Percentiles rank a stretch among this genome's conserved stretches.
phyloP scores from a whole-genome alignment of 2,888 invertebrate genomes.

The Chrysolina haemoptera region DNA sequence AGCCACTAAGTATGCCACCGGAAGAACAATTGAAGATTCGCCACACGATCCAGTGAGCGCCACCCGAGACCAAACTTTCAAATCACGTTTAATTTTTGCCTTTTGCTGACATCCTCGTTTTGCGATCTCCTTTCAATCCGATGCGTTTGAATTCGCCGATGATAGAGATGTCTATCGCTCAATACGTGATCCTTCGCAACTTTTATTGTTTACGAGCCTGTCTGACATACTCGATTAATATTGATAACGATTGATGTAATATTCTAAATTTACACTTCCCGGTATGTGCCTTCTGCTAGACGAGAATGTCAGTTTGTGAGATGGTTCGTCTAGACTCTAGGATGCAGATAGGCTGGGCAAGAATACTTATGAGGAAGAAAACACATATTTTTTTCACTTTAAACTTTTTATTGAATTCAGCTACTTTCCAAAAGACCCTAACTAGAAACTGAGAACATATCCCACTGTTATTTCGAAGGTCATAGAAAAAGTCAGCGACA shows the following conservation, averaged over 20 bases:
- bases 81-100: slow-evolving; percentile 54
- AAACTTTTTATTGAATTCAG: too few relatives aligned
- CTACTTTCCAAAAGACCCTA: too few relatives aligned
- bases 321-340: neutral
- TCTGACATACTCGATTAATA: slow-evolving; percentile 49
- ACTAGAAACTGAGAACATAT: too few relatives aligned
- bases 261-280: slow-evolving; percentile 50
- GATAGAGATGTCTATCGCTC: slow-evolving; percentile 32
- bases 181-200: slow-evolving; percentile 44
- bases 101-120: slow-evolving; percentile 55
- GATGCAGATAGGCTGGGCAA: neutral
- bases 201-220: slow-evolving; percentile 48
- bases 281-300: slow-evolving; percentile 44
- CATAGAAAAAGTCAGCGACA: too few relatives aligned
- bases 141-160: slow-evolving; percentile 28
- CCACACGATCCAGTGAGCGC: slow-evolving; percentile 52
- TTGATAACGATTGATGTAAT: slow-evolving; percentile 49
- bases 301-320: neutral
- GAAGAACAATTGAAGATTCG: slow-evolving; percentile 55
- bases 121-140: slow-evolving; percentile 43
- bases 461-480: too few relatives aligned
- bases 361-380: too few relatives aligned
- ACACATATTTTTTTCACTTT: too few relatives aligned
- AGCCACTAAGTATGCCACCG: slow-evolving; percentile 53
- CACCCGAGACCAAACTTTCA: slow-evolving; percentile 56